Percentiles rank a stretch among this genome's conserved stretches.
Evolutionary conservation across 2,888 invertebrate species (phyloP).

Genomic region (Yponomeuta evonymella): DNA sequence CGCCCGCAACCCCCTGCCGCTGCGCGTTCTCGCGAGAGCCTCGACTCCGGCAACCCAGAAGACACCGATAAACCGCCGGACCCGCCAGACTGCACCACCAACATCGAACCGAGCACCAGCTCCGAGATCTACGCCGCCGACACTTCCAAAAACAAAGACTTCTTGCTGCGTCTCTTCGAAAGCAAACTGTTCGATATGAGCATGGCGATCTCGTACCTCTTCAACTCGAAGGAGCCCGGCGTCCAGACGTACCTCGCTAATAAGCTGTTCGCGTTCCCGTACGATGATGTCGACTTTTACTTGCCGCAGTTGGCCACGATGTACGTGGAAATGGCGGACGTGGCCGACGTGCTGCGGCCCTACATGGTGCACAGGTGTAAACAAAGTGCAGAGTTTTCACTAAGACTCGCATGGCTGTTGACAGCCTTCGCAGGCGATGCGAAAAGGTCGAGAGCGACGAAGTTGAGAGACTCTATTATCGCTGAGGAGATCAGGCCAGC

Average conservation of each 20-base stretch:
- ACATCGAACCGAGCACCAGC: constrained; percentile 46
- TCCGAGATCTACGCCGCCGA: constrained; percentile 50
- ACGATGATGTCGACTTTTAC: constrained; percentile 96
- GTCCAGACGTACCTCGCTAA: constrained; percentile 98
- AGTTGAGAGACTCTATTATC: constrained; percentile 61
- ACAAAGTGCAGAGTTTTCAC: constrained; percentile 95
- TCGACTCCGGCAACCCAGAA: constrained; percentile 82
- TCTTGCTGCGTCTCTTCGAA: constrained; percentile 93
- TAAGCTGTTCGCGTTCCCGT: constrained; percentile 95
- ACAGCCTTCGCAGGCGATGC: constrained; percentile 91
- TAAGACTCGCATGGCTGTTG: constrained; percentile 96
- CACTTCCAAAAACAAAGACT: constrained; percentile 76
- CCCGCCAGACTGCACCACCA: constrained; percentile 51
- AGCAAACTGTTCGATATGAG: constrained; percentile 98
- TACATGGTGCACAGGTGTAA: constrained; percentile 82
- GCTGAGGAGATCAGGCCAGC: constrained; percentile 69
- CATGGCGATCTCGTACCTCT: constrained; percentile 98
- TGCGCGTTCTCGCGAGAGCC: constrained; percentile 82
- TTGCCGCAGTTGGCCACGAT: constrained; percentile 98
- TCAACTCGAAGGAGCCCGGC: constrained; percentile 98
- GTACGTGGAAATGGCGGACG: constrained; percentile 98
- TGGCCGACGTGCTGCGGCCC: constrained; percentile 85
- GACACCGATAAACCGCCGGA: constrained; percentile 73
- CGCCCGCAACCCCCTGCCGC: constrained; percentile 45
- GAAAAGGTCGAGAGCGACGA: constrained; percentile 57